These are phyloP conservation scores for Heliconius aoede DNA, from an alignment of 2,888 invertebrate genomes.

Conservation along the genomic window DNA sequence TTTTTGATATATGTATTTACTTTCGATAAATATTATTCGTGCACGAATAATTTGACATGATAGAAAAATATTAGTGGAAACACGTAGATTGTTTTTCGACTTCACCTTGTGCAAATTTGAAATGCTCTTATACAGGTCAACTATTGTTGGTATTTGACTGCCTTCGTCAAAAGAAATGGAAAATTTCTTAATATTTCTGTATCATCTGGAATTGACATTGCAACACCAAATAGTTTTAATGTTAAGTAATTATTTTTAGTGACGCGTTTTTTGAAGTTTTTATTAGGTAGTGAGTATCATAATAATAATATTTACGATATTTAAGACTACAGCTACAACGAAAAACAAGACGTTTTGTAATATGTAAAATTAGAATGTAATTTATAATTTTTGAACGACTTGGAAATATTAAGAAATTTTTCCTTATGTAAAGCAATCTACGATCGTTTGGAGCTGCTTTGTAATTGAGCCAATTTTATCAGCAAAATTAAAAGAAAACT, in stretches of 20 bases:
- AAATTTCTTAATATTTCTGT: conserved; percentile 26
- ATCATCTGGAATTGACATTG: conserved; percentile 10
- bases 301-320: conserved; percentile 1
- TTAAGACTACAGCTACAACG: conserved; percentile 22
- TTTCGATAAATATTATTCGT: conserved; percentile 20
- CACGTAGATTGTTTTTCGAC: background rate
- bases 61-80: background rate
- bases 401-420: conserved; percentile 15
- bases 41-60: background rate
- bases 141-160: too few relatives aligned
- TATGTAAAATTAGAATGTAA: conserved; percentile 7
- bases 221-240: conserved; percentile 23
- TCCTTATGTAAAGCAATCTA: too few relatives aligned
- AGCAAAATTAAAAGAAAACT: background rate
- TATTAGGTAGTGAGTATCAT: conserved; percentile 15
- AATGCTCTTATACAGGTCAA: background rate
- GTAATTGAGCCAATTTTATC: background rate
- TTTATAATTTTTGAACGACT: conserved; percentile 4
- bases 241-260: conserved; percentile 4
- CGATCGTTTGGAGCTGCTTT: background rate
- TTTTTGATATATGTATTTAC: conserved; percentile 24
- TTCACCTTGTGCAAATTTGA: background rate
- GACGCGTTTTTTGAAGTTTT: conserved; percentile 19
- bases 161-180: background rate
- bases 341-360: conserved; percentile 17